Evolutionary conservation across 1,140 invertebrate genomes (phyloP).

Genomic region (Eurosta solidaginis): DNA sequence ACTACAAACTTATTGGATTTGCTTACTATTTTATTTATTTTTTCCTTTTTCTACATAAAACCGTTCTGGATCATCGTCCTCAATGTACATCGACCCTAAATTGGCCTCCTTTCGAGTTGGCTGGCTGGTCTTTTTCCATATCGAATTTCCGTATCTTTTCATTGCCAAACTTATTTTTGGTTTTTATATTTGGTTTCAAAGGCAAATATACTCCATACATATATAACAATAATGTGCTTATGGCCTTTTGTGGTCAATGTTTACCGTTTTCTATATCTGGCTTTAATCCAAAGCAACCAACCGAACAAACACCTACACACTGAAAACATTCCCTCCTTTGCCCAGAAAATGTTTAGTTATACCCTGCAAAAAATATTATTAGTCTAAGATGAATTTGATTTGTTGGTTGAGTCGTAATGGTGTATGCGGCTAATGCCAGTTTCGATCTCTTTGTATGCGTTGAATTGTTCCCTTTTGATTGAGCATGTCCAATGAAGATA

Average conservation of each 20-base stretch:
- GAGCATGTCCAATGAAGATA: no score
- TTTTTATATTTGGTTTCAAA: background rate
- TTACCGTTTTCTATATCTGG: slow-evolving; percentile 8
- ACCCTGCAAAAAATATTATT: no score
- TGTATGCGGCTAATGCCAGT: no score
- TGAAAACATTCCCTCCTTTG: background rate
- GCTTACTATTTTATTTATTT: background rate
- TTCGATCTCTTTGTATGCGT: no score
- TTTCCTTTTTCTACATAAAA: background rate
- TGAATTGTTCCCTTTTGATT: no score
- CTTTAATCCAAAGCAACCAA: background rate
- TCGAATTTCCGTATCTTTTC: background rate
- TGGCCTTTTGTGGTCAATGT: slow-evolving; percentile 5
- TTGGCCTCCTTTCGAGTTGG: background rate
- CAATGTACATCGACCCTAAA: background rate
- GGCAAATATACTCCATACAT: background rate
- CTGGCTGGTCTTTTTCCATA: background rate
- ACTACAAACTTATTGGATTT: no score
- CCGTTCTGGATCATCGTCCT: background rate
- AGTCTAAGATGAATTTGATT: no score
- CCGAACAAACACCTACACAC: background rate
- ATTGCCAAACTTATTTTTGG: background rate
- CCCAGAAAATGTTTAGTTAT: no score
- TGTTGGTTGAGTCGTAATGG: no score
- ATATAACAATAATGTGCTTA: slow-evolving; percentile 19